A percentile compares a stretch with the other conserved stretches of the same genome.
These are phyloP conservation scores for Oscheius sp. DNA, from an alignment of 2,888 invertebrate genomes.

Conservation along the genomic window DNA sequence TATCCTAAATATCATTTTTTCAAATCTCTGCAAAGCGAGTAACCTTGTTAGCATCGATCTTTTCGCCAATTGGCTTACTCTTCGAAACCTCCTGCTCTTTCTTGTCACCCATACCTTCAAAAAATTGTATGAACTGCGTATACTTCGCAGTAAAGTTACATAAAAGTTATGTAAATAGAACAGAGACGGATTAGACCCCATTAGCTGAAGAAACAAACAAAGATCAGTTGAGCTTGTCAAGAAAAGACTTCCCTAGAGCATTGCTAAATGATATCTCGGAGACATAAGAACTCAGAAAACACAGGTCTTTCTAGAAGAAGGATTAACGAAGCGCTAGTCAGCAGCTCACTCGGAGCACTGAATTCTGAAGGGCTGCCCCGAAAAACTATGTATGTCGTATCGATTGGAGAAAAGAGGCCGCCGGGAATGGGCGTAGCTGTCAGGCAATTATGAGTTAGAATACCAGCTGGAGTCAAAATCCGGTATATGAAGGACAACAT, in stretches of 20 bases:
- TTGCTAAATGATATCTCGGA: not conserved
- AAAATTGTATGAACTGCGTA: too few relatives aligned
- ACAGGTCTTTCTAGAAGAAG: not conserved
- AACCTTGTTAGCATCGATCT: not conserved
- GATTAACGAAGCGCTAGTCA: constrained; percentile 21
- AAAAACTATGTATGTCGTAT: constrained; percentile 36
- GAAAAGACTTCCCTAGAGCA: not conserved
- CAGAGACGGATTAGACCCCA: not conserved
- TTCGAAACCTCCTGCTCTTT: not conserved
- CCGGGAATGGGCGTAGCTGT: constrained; percentile 29
- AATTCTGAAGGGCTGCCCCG: constrained; percentile 31
- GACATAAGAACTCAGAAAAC: not conserved
- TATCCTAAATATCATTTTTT: not conserved
- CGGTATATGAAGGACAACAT: too few relatives aligned
- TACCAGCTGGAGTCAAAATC: constrained; percentile 13
- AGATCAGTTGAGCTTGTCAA: too few relatives aligned
- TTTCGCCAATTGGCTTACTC: not conserved
- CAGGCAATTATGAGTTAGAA: constrained; percentile 16
- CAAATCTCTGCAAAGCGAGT: not conserved
- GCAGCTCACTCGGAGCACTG: constrained; percentile 24
- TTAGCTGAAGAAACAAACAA: too few relatives aligned
- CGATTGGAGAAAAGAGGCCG: constrained; percentile 32
- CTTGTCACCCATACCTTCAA: constrained; percentile 24
- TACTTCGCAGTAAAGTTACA: not conserved
- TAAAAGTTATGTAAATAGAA: not conserved